Evolutionary conservation across 1,140 invertebrate species (phyloP), one percentile per base, ranked within the genome.

Genomic region (Littorina saxatilis): DNA sequence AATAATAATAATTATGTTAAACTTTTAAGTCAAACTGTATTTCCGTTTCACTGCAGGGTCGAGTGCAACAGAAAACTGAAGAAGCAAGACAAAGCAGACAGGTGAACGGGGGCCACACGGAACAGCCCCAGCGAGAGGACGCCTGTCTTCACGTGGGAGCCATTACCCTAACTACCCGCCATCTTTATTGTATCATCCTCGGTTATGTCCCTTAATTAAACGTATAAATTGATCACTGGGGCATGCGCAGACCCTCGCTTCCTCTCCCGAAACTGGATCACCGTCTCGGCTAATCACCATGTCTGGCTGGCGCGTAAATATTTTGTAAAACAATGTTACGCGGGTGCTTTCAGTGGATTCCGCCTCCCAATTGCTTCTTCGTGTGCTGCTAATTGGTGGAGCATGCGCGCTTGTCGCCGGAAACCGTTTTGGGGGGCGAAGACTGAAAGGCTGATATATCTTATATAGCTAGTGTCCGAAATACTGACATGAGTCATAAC

Each of bases 181-280:
- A 73, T 73, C 70, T 73, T 73, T 73, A 52, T 52, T 73, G 70
- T 73, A 73, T 73, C 70, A 73, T 50, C 70, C 70, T 73, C n/a
- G 37, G 40, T 73, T 50, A 73, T 50, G 70, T 3, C 70, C 70
- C 40, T 73, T 73, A 73, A 73, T 73, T 73, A 73, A 73, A 73
- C 70, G 70, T 73, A 73, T 73, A 73, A 50, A 73, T 73, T 73
- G 70, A 47, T 73, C 70, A 52, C 40, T 32, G 4, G 70, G 70
- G 39, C 70, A 52, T 73, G 70, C n/a, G 70, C 66, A 29, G 9
- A 29, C 40, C 39, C 40, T 73, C 70, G 37, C 37, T 72, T 39
- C 37, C 70, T 23, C 40, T 29, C 3, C 29, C n/a, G n/a, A 73
- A 50, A 73, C 70, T 43, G 70, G 70, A 73, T 73, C 70, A 73